phyloP scores from a whole-genome alignment of 92 coral and sea anemone genomes.

The Desmophyllum pertusum region DNA sequence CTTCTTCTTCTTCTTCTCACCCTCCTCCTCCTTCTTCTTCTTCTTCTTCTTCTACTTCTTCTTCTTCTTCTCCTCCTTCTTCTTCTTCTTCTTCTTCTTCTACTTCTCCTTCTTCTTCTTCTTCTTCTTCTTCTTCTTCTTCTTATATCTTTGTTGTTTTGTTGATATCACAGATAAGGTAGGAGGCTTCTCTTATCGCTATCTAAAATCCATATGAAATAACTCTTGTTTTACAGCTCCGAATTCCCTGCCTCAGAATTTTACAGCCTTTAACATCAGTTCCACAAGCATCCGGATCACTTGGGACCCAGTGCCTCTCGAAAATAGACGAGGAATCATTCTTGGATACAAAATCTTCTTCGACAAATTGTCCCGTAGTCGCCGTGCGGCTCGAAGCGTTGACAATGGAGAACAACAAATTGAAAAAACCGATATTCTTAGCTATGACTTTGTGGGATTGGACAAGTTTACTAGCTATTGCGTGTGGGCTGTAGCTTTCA shows the following conservation, averaged over 20 bases:
- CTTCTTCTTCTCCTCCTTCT: too few relatives aligned
- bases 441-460: conserved; percentile 6
- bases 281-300: conserved; percentile 19
- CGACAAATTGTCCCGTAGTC: neutral
- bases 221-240: conserved; percentile 6
- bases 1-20: too few relatives aligned
- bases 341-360: conserved; percentile 13
- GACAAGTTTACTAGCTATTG: conserved; percentile 50
- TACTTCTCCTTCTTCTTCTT: neutral
- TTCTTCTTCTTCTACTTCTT: too few relatives aligned
- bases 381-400: neutral
- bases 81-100: neutral
- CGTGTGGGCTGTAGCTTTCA: conserved; percentile 42
- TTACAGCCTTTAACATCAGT: neutral
- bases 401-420: neutral
- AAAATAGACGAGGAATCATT: conserved; percentile 26
- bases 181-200: neutral
- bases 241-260: conserved; percentile 32
- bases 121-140: neutral
- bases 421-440: neutral
- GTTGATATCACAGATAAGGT: neutral
- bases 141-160: too few relatives aligned
- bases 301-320: conserved; percentile 26
- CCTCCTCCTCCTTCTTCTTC: too few relatives aligned
- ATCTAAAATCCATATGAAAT: neutral